Percentiles rank a stretch among this genome's conserved stretches.
phyloP scores from a whole-genome alignment of 2,888 invertebrate species.

The Agrotis ipsilon region DNA sequence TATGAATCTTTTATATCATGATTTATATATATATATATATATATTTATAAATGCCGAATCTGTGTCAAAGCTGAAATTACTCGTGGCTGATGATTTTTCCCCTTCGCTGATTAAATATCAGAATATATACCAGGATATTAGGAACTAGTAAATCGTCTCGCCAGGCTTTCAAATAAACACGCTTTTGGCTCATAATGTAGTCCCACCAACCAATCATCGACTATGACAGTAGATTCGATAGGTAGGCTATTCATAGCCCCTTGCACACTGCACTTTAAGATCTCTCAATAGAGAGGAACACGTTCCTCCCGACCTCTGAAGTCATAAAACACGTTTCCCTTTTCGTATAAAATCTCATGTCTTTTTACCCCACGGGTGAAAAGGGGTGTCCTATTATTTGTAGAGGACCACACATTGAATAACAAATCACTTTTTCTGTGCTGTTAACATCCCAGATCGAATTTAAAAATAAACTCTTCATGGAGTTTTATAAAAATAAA shows the following conservation, averaged over 20 bases:
- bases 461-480: background rate
- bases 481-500: too few relatives aligned
- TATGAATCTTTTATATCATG: too few relatives aligned
- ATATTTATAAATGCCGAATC: too few relatives aligned
- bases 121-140: too few relatives aligned
- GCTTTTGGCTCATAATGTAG: background rate
- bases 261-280: background rate
- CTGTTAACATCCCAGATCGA: background rate
- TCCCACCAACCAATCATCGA: background rate
- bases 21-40: too few relatives aligned
- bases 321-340: conserved; percentile 1
- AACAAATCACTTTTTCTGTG: background rate
- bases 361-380: background rate
- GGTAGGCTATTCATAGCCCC: background rate
- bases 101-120: too few relatives aligned
- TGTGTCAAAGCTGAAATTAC: too few relatives aligned
- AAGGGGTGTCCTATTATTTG: conserved; percentile 4
- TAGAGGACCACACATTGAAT: conserved; percentile 1
- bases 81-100: too few relatives aligned
- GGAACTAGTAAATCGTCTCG: too few relatives aligned
- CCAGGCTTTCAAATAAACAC: too few relatives aligned
- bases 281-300: background rate
- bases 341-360: conserved; percentile 16
- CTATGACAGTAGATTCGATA: background rate
- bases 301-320: background rate